Evolutionary conservation across 2,888 invertebrate species (phyloP).

Genomic region (Polymixis flavicincta): DNA sequence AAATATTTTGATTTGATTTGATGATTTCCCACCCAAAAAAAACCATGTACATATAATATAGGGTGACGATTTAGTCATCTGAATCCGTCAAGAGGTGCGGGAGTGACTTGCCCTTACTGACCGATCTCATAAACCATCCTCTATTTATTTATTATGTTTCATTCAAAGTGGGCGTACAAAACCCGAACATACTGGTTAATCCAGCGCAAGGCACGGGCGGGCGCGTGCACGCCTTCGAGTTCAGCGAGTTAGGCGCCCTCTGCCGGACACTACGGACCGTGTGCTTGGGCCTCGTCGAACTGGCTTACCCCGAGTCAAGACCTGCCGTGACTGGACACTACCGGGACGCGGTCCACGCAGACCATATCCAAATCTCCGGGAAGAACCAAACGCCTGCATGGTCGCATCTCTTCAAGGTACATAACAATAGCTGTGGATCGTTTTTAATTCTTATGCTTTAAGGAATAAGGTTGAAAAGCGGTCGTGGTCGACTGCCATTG

Average conservation of each 20-base stretch:
- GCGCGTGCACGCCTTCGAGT: constrained; percentile 92
- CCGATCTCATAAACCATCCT: neutral
- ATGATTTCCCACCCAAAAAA: too few relatives aligned
- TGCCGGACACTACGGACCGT: constrained; percentile 94
- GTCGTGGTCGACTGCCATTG: too few relatives aligned
- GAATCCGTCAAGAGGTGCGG: neutral
- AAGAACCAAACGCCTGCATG: constrained; percentile 92
- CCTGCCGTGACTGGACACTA: constrained; percentile 92
- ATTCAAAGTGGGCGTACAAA: constrained; percentile 36
- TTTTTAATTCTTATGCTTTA: too few relatives aligned
- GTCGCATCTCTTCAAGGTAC: constrained; percentile 94
- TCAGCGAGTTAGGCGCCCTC: constrained; percentile 93
- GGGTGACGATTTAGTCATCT: neutral
- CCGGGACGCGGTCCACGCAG: constrained; percentile 77
- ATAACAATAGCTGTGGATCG: too few relatives aligned
- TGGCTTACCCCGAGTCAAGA: constrained; percentile 95
- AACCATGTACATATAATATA: neutral
- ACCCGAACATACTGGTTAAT: neutral
- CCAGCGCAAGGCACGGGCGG: constrained; percentile 60
- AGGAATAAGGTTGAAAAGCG: too few relatives aligned
- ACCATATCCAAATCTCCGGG: constrained; percentile 69
- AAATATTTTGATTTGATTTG: too few relatives aligned
- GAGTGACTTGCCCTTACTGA: neutral
- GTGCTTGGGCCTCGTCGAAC: constrained; percentile 95
- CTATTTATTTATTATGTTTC: neutral